phyloP scores from a whole-genome alignment of 2,888 invertebrate species.

The Lochmaea capreae region DNA sequence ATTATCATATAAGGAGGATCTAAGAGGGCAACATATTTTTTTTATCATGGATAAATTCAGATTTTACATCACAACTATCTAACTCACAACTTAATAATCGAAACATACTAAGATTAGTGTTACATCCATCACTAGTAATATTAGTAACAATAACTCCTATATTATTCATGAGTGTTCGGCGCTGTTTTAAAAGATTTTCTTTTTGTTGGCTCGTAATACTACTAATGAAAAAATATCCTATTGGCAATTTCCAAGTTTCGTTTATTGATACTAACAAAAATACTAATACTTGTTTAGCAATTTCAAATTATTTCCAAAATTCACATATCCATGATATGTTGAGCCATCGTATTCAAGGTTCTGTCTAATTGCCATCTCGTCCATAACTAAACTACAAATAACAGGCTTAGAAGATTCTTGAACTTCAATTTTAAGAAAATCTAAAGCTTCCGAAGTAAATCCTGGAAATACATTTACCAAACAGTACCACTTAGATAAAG shows the following conservation, averaged over 20 bases:
- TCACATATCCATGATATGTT: not conserved
- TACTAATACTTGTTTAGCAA: conserved; percentile 11
- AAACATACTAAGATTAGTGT: too few species aligned
- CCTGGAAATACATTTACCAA: conserved; percentile 9
- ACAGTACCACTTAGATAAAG: conserved; percentile 15
- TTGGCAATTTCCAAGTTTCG: not conserved
- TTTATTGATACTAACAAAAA: not conserved
- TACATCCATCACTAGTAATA: too few species aligned
- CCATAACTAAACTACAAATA: conserved; percentile 6
- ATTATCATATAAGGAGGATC: not conserved
- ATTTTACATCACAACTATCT: too few species aligned
- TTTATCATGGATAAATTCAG: too few species aligned
- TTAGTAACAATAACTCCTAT: not conserved
- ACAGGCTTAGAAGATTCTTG: not conserved
- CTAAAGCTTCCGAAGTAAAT: conserved; percentile 9
- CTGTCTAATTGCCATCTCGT: conserved; percentile 4
- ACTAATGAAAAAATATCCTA: conserved; percentile 8
- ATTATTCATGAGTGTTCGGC: not conserved
- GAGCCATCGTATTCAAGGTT: conserved; percentile 8
- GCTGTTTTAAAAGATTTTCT: not conserved
- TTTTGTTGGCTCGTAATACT: conserved; percentile 4
- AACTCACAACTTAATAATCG: too few species aligned
- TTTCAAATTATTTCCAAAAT: conserved; percentile 14
- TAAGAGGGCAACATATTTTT: too few species aligned
- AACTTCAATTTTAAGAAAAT: conserved; percentile 18